Percentiles rank a stretch among this genome's conserved stretches.
Evolutionary conservation across 2,113 vertebrate species (phyloP).

Genomic region (zebrafish (Danio rerio)): GRCz12tu NC_133176.1:58246501-58247000

Average conservation of each 20-base stretch:
- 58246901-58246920: background rate
- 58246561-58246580: background rate
- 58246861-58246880: conserved; percentile 38
- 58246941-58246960: too few species aligned
- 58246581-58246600: background rate
- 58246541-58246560: background rate
- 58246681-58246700: background rate
- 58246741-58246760: background rate
- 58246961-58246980: background rate
- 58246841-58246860: conserved; percentile 35
- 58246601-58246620: background rate
- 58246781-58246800: too few species aligned
- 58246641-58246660: background rate
- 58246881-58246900: conserved; percentile 20
- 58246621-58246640: background rate
- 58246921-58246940: background rate
- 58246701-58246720: background rate
- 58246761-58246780: background rate
- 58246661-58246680: background rate
- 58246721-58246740: background rate
- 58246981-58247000: background rate
- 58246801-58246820: background rate
- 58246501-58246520: background rate
- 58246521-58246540: background rate
- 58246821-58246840: background rate